These are phyloP conservation scores for Catharus ustulatus DNA, from an alignment of 2,797 vertebrate genomes.

Conservation along the genomic window DNA sequence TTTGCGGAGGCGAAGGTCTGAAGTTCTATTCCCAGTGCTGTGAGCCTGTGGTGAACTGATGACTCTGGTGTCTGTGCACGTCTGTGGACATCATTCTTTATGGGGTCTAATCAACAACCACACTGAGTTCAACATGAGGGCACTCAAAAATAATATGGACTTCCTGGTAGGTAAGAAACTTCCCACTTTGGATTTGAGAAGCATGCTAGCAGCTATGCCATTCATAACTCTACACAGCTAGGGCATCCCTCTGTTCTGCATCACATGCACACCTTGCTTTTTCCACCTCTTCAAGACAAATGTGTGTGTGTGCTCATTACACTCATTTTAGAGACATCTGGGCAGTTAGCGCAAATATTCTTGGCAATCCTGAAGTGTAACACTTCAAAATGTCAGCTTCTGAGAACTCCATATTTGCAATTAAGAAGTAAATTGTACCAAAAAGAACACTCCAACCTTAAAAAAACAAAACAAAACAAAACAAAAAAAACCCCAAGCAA, in stretches of 20 bases:
- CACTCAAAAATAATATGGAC: not conserved
- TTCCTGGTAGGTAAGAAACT: constrained; percentile 20
- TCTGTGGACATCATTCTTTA: constrained; percentile 3
- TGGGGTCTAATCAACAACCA: constrained; percentile 26
- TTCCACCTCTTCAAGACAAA: not conserved
- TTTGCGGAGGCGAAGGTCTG: constrained; percentile 57
- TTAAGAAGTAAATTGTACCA: not conserved
- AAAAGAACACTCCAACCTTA: not conserved
- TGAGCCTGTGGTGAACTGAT: constrained; percentile 22
- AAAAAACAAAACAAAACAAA: too few species aligned
- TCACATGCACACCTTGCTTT: not conserved
- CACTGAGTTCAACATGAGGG: constrained; percentile 23
- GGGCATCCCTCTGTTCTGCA: not conserved
- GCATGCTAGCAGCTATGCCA: not conserved
- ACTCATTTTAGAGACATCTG: not conserved
- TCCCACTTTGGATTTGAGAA: not conserved
- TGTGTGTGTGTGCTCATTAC: not conserved
- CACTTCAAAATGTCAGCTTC: not conserved
- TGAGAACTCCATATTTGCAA: not conserved
- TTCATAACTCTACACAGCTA: not conserved
- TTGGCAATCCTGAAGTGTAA: not conserved
- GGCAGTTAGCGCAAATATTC: not conserved
- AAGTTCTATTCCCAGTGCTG: constrained; percentile 44
- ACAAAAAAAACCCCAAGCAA: not conserved
- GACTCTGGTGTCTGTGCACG: constrained; percentile 56